A percentile compares a stretch with the other conserved stretches of the same genome.
Evolutionary conservation across 2,888 invertebrate genomes (phyloP).

Genomic region (Serrognathus titanus): DNA sequence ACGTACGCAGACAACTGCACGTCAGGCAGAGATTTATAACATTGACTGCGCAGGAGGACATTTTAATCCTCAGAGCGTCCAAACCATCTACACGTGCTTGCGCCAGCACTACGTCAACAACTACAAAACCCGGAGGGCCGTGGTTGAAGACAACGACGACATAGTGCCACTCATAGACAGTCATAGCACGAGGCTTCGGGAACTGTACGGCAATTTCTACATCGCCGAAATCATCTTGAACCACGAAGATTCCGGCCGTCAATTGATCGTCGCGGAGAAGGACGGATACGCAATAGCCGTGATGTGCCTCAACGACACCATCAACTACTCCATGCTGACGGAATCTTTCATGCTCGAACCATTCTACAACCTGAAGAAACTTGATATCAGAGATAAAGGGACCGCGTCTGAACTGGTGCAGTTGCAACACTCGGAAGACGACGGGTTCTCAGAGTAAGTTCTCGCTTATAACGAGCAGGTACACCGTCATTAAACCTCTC

Average conservation of each 20-base stretch:
- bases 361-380: slow-evolving; percentile 55
- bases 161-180: slow-evolving; percentile 60
- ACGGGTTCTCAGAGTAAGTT: no score
- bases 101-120: slow-evolving; percentile 36
- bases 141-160: slow-evolving; percentile 75
- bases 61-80: slow-evolving; percentile 28
- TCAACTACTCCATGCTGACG: slow-evolving; percentile 59
- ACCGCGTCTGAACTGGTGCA: background rate
- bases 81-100: slow-evolving; percentile 41
- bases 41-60: slow-evolving; percentile 11
- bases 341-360: slow-evolving; percentile 59
- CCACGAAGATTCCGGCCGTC: slow-evolving; percentile 49
- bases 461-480: no score
- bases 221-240: slow-evolving; percentile 63
- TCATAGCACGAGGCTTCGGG: slow-evolving; percentile 51
- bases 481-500: no score
- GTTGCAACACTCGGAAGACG: no score
- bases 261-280: slow-evolving; percentile 60
- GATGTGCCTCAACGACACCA: slow-evolving; percentile 57
- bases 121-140: slow-evolving; percentile 57
- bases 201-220: slow-evolving; percentile 63
- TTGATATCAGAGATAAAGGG: slow-evolving; percentile 32
- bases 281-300: slow-evolving; percentile 53
- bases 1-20: background rate
- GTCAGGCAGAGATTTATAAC: no score